Base-by-base conservation (phyloP, 2,113 vertebrate species). In the Galbula dea region DNA sequence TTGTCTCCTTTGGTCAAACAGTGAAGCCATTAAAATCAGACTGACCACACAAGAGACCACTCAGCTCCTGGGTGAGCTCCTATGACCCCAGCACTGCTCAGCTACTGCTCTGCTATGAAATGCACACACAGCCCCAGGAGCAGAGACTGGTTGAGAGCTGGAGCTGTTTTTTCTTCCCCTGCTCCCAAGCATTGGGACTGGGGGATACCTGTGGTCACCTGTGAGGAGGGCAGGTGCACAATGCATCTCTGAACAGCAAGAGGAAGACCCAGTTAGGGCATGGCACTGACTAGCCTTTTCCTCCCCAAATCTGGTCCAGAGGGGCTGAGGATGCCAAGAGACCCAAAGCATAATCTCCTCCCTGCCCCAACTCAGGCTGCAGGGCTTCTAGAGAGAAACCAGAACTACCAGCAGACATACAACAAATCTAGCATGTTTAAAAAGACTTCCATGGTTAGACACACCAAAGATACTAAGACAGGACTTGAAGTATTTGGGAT, bases 141-240 rank as follows among this genome's bases (percentile, higher is more conserved):
- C 22, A 26, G 48, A 24, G 36, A 24, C 11, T 10, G 0, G 2
- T 8, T 37, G 30, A 45, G 24, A 62, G 46, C 82, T 2, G 6
- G 48, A 49, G 48, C 16, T 22, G 26, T 2, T 76, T 52, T 46
- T 34, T 22, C 30, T 69, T 83, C 21, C 11, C 29, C 34, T 76
- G 6, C n/a, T 65, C 63, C 54, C 0, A 0, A 55, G 65, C 1
- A 0, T 18, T 48, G n/a, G 18, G 39, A 15, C 59, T 77, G 22
- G 34, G n/a, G 43, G 15, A 52, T 17, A 41, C 32, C 52, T 91
- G 48, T 59, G 81, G 24, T 36, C 63, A 43, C 45, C 68, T 19
- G 36, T 49, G 79, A 51, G 27, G n/a, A 49, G 10, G 16, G 17
- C 23, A 79, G 34, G n/a, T 62, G 23, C 32, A 17, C 48, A 16